Conservation (phyloP, 2,797 vertebrate genomes). For the Thunnus albacares region DNA sequence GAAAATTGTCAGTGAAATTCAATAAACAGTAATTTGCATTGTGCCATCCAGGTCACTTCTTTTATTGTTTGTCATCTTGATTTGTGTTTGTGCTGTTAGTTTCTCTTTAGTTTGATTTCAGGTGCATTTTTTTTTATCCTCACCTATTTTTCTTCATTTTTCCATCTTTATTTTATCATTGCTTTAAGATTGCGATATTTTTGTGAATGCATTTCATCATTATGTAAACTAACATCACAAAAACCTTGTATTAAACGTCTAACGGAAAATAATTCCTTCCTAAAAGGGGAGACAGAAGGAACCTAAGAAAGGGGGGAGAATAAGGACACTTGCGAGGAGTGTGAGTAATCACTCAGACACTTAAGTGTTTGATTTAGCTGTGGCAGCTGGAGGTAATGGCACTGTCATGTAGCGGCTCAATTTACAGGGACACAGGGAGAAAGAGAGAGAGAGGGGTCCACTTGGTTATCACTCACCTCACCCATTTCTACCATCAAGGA, state of each 20-base stretch:
- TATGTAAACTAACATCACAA: not conserved
- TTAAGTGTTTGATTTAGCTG: conserved; percentile 77
- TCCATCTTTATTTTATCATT: not conserved
- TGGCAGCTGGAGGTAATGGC: conserved; percentile 76
- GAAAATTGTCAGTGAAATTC: conserved; percentile 11
- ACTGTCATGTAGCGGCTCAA: conserved; percentile 75
- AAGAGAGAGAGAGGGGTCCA: conserved; percentile 28
- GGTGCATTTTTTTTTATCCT: not conserved
- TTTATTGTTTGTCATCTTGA: conserved; percentile 13
- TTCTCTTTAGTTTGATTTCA: conserved; percentile 19
- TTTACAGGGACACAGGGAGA: conserved; percentile 60
- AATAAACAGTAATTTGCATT: conserved; percentile 21
- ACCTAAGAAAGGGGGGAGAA: conserved; percentile 33
- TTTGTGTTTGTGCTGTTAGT: conserved; percentile 1
- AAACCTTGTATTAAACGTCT: not conserved
- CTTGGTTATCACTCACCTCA: conserved; percentile 69
- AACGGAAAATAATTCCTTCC: conserved; percentile 11
- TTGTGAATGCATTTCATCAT: not conserved
- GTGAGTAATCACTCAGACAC: conserved; percentile 72
- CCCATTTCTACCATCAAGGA: conserved; percentile 42
- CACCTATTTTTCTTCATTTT: not conserved
- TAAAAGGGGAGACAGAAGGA: conserved; percentile 20
- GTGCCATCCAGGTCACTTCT: conserved; percentile 19
- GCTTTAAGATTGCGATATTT: not conserved
- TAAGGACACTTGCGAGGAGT: conserved; percentile 61